Base-by-base conservation (phyloP, 2,113 vertebrate genomes). In the Salvelinus namaycush region DNA sequence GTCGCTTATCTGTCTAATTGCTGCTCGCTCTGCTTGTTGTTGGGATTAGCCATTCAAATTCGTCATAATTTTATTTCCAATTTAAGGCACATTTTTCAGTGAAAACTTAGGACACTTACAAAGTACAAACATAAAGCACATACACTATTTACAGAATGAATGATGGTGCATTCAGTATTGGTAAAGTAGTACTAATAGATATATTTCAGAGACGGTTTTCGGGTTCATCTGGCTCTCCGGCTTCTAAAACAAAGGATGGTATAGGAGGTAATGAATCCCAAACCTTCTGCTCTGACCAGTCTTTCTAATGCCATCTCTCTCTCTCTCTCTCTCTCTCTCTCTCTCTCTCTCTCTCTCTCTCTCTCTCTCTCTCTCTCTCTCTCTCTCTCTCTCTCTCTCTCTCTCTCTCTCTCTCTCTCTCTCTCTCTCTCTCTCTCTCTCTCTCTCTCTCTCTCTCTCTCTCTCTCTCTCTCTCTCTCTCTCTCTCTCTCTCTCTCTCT, bases 191-290 rank as follows among this genome's bases (percentile, higher is more conserved):
- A 24, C n/a, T 62, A n/a, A 62, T 22, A 14, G 6, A 57, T 57
- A 16, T 24, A 62, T 62, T 62, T 62, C n/a, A 24, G n/a, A 62
- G 18, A 22, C 1, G 5, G 2, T 22, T 62, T 22, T 62, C 85
- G 80, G 86, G 86, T 81, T 88, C 83, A 90, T 89, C 84, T 82
- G n/a, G n/a, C 51, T 67, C 81, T 64, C 59, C 29, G 2, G 29
- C 73, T 82, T 81, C 88, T 89, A 90, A 90, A 90, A 87, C 81
- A 77, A 71, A 80, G 80, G 81, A 80, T 79, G 80, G 82, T 83
- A 77, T 84, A 18, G 16, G 81, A 75, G 82, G 82, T 89, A 90
- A 92, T 88, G 88, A 89, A 89, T 87, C 88, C 89, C 88, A 82
- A 86, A 84, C 86, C 86, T 87, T 83, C 70, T 20, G 18, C 54